Percentiles rank a stretch among this genome's conserved stretches.
These are phyloP conservation scores for Theocolax elegans DNA, from an alignment of 1,140 invertebrate species.

Conservation along the genomic window DNA sequence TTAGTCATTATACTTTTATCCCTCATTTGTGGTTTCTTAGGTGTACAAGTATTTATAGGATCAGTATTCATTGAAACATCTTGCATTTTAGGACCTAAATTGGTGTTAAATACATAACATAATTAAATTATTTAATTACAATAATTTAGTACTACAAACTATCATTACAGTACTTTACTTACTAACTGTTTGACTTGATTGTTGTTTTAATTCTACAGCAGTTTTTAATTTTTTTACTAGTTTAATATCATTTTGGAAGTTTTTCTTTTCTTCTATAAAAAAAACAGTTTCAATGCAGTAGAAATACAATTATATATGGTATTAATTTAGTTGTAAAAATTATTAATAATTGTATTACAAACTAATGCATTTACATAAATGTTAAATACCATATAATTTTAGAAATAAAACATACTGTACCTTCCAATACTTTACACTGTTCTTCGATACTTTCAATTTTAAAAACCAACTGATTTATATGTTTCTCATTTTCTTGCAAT, in stretches of 20 bases:
- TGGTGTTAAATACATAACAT: no score
- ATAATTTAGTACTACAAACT: neutral
- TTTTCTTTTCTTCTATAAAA: conserved; percentile 11
- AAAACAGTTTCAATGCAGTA: no score
- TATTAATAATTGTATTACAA: no score
- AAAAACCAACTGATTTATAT: conserved; percentile 49
- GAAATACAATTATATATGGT: no score
- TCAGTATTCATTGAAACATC: conserved; percentile 44
- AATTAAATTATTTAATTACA: neutral
- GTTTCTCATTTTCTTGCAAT: conserved; percentile 47
- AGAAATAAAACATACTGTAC: neutral
- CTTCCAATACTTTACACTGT: conserved; percentile 17
- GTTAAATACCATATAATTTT: neutral
- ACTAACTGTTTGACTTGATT: conserved; percentile 20
- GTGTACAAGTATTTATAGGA: neutral
- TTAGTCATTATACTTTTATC: conserved; percentile 49
- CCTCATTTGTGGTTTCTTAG: conserved; percentile 18
- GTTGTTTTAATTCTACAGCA: conserved; percentile 7
- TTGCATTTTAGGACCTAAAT: conserved; percentile 16
- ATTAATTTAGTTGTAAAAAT: no score
- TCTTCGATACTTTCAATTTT: conserved; percentile 49
- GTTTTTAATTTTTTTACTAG: neutral
- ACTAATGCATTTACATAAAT: no score
- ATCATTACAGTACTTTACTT: neutral
- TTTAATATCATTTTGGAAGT: conserved; percentile 11